Base-by-base conservation (phyloP, 2,888 invertebrate genomes). In the Zygaena filipendulae region DNA sequence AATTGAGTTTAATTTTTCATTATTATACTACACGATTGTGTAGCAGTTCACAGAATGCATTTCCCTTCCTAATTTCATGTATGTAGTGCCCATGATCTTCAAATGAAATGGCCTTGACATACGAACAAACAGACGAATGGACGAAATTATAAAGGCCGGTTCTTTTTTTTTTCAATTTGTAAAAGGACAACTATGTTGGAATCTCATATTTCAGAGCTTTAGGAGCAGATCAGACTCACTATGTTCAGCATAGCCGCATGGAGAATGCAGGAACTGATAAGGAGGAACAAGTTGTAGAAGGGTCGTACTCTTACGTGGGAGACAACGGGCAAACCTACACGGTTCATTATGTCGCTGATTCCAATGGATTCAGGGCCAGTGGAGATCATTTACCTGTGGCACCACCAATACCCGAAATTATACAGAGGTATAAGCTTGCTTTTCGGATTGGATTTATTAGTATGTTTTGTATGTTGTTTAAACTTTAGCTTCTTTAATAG, bases 321-420 rank as follows among this genome's bases (percentile, higher is more conserved):
- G 84, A 84, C 43, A 82, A 85, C 51, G 85, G 85, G 21, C 79
- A 82, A 43, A 80, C 81, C 9, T 85, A 84, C 38, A 84, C 84
- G 9, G 84, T 85, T 3, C 79, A 83, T 44, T 90, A 90, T 52
- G 82, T 87, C 31, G 90, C 90, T 29, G 90, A 91, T 56, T 86
- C 87, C 43, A 88, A 87, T 51, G 91, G 91, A 32, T 91, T 89
- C 66, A 84, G 87, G 50, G 87, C 90, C 7, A 83, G 84, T 45
- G 91, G 91, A 27, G 88, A 88, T 21, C 91, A 91, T 60, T 63
- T 91, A 43, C 91, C 91, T 21, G 88, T 88, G 16, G 84, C 90
- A 4, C 90, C 90, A 20, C 88, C 90, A 12, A 80, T 90, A 42
- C 90, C 90, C 16, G 85, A 83, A 52, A 87, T 86, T 23, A 88